Base-by-base conservation (phyloP, 2,888 invertebrate genomes). In the Tiphia femorata region DNA sequence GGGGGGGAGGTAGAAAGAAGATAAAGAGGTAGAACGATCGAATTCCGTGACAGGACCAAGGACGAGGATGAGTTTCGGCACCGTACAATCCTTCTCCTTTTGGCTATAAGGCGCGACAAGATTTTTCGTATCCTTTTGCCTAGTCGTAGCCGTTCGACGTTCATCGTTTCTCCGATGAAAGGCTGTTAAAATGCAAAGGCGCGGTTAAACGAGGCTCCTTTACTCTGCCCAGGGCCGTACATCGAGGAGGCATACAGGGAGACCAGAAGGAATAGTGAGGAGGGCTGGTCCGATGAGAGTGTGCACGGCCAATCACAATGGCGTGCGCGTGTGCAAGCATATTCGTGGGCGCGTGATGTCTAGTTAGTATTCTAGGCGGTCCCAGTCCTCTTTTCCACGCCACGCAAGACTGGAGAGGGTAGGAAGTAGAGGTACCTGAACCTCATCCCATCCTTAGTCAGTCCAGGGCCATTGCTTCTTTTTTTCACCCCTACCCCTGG, bases 131-230 rank as follows among this genome's bases (percentile, higher is more conserved):
- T 3, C 17, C 2, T 17, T 8, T 17, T 38, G 47, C 38, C 30
- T 48, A 40, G 25, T 7, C 8, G 7, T 30, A 12, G 16, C 10
- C 30, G 4, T 10, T 19, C 41, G 46, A 55, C 25, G 51, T n/a
- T 50, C 59, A 37, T 44, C 49, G 51, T 58, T 56, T 43, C 27
- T 53, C 56, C 52, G 55, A 44, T 49, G 66, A 72, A 69, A 76
- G 64, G 72, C 75, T 76, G 77, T 82, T 81, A 81, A 82, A 82
- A 82, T 82, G 81, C 82, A 82, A 82, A 82, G 80, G 74, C 71
- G 77, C 72, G 75, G 76, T 76, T 78, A 76, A 75, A 78, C 73
- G 75, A 76, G 72, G 74, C 73, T 73, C 40, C 46, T 23, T 44
- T 7, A 5, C 51, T 41, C 23, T 43, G 55, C 38, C n/a, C 72